Evolutionary conservation across 2,113 vertebrate species (phyloP).

Genomic region (Panurus biarmicus): DNA sequence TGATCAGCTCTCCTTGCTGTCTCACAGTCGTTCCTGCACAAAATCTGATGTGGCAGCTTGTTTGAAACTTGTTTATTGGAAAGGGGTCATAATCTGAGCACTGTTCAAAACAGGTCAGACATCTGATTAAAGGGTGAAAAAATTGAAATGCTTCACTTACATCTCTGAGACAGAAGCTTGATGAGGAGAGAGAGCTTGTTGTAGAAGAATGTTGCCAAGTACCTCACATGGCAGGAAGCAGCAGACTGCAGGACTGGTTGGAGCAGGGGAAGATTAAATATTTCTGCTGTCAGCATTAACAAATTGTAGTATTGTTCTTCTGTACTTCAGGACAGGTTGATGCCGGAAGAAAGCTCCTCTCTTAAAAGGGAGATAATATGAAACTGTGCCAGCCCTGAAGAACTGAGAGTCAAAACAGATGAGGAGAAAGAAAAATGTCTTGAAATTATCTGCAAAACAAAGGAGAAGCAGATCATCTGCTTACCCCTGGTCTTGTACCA

Average conservation of each 20-base stretch:
- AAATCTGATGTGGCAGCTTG: conserved; percentile 56
- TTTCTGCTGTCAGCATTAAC: neutral
- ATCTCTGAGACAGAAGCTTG: conserved; percentile 37
- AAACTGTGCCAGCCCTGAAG: neutral
- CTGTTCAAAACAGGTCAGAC: conserved; percentile 14
- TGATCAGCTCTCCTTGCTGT: conserved; percentile 1
- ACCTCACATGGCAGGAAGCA: neutral
- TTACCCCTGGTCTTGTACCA: neutral
- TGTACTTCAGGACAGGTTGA: neutral
- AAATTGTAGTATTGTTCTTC: neutral
- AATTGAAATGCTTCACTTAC: conserved; percentile 27
- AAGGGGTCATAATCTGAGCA: conserved; percentile 41
- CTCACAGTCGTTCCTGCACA: neutral
- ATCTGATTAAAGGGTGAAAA: conserved; percentile 46
- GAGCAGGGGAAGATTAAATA: neutral
- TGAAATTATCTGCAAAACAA: neutral
- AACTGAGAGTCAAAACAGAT: neutral
- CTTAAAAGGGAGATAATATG: neutral
- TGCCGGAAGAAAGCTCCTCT: neutral
- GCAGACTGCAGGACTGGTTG: neutral
- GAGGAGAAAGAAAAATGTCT: neutral
- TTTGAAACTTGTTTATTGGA: conserved; percentile 55
- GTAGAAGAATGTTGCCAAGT: neutral
- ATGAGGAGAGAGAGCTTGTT: conserved; percentile 4
- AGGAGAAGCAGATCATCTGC: neutral